Evolutionary conservation across 2,113 vertebrate genomes (phyloP), one percentile per base, ranked within the genome.

Genomic region (Neotoma lepida): DNA sequence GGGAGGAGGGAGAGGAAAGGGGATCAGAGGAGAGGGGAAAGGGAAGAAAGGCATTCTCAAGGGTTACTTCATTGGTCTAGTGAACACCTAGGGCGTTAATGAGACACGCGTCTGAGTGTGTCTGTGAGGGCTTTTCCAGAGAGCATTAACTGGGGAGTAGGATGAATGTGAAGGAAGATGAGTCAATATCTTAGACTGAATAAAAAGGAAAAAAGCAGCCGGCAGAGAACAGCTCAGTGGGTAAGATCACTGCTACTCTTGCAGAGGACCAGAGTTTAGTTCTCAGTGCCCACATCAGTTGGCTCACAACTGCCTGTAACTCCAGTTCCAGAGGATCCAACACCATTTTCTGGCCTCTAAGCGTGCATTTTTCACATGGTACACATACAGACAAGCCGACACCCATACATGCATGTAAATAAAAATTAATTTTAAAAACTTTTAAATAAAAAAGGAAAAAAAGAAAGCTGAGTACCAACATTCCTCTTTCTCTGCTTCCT

Each of bases 21-120:
- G 4, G 39, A 2, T 3, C 9, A 15, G 13, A 13, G 1, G 1
- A 22, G 3, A 41, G 71, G 14, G n/a, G 35, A 22, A 39, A 71
- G n/a, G 39, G 1, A n/a, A 44, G 24, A 73, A 35, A 35, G n/a
- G 33, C 14, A 85, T 44, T 44, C 39, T 63, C 82, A 64, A 33
- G 15, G 18, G 9, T 20, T 44, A 33, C 9, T 14, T 44, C 6
- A 46, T 1, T 33, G 82, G 41, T 9, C 61, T 64, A 85, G 17
- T 35, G 61, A 64, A 46, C 30, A 35, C 63, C 10, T 68, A 51
- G 44, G 39, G 30, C 58, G 5, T 35, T 35, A 33, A 66, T 5
- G 81, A 84, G 12, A 10, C 9, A 0, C 4, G 22, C 63, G 33
- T 68, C 49, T 86, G 82, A 24, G 41, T 33, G 41, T 46, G 30